Base-by-base conservation (phyloP, 2,113 vertebrate genomes). In the Heterochromis multidens region DNA sequence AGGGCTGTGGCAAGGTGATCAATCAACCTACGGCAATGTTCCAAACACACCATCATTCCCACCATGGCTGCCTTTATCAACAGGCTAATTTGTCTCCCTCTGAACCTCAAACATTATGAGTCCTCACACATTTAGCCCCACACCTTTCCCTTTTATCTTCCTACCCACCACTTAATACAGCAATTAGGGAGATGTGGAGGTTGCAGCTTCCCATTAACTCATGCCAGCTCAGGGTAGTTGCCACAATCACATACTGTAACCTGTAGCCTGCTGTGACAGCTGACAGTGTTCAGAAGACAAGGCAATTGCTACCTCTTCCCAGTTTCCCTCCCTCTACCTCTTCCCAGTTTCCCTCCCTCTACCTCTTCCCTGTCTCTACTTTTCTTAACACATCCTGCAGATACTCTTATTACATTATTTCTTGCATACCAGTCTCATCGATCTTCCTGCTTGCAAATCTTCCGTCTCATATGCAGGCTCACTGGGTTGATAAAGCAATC, bases 61-160 rank as follows among this genome's bases (percentile, higher is more conserved):
- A 80, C 79, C 78, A 80, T 80, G 77, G 85, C 77, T 81, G 56
- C 87, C 63, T 91, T 92, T 91, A 92, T 95, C 94, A 94, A 91
- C 92, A 88, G 87, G 88, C 93, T 89, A 87, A 94, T 96, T 95
- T 95, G 92, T 94, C 93, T 95, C 85, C 63, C 49, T 78, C 80
- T 83, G 80, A 83, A 84, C 86, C 90, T 92, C 83, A 90, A 91
- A 87, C 89, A 88, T 89, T 92, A 88, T 88, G 88, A 89, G 86
- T 87, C 82, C 82, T 90, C 79, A 77, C 83, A 82, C 93, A 89
- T 94, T 95, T 91, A 94, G 90, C 91, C 90, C 83, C 70, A 80
- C 88, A 92, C 91, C 87, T 93, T 88, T 94, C 57, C 65, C 86
- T 91, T 92, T 94, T 92, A 93, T 94, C 91, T 92, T 79, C 85